Evolutionary conservation across 2,888 invertebrate genomes (phyloP).

Genomic region (Dryococelus australis): DNA sequence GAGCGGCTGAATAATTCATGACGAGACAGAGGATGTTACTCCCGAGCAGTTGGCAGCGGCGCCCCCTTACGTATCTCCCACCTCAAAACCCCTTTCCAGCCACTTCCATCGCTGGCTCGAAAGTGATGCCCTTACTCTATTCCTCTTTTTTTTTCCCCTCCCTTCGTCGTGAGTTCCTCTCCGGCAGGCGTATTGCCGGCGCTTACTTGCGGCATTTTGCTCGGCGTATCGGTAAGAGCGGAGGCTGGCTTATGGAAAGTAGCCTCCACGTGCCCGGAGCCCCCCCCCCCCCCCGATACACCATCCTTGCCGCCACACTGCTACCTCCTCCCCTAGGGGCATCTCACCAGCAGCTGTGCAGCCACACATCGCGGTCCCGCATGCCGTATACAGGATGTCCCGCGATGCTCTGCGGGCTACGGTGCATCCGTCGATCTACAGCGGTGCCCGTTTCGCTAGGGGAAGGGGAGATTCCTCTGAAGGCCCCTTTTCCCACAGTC

Average conservation of each 20-base stretch:
- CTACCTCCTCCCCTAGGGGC: background rate
- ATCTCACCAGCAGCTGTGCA: background rate
- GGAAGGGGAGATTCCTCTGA: no score
- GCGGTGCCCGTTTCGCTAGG: background rate
- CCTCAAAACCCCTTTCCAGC: no score
- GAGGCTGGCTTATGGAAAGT: slow-evolving; percentile 4
- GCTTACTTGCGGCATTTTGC: background rate
- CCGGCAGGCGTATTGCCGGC: background rate
- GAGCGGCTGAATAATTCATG: background rate
- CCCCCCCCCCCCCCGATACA: background rate
- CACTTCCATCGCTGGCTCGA: background rate
- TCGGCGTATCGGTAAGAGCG: background rate
- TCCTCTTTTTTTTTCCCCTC: background rate
- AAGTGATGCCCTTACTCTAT: background rate
- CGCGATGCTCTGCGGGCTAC: background rate
- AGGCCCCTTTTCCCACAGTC: no score
- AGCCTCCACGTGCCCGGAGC: background rate
- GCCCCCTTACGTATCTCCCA: background rate
- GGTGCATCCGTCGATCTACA: background rate
- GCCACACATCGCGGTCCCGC: background rate
- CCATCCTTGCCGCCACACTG: background rate
- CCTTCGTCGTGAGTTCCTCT: background rate
- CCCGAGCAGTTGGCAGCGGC: background rate
- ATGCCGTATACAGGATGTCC: background rate
- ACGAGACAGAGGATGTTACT: slow-evolving; percentile 3